Conservation (phyloP, 2,888 invertebrate genomes). For the Seira sanloemensis region DNA sequence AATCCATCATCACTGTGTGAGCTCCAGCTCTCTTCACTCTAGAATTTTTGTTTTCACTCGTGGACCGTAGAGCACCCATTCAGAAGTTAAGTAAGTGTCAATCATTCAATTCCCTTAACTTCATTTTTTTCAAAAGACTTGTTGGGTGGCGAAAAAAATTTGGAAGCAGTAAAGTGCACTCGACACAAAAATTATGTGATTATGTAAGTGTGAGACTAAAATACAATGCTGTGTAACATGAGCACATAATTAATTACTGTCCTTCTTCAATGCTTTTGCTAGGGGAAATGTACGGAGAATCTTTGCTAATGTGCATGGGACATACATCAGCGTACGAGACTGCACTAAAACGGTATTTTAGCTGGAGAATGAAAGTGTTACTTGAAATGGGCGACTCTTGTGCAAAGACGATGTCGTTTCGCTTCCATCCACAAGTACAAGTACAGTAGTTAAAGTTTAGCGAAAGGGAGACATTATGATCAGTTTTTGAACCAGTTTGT, state of each 20-base stretch:
- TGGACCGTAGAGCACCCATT: no score
- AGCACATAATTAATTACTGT: constrained; percentile 19
- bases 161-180: constrained; percentile 53
- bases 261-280: neutral
- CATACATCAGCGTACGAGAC: neutral
- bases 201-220: neutral
- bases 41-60: neutral
- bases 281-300: neutral
- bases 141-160: constrained; percentile 13
- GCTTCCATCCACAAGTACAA: no score
- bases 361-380: no score
- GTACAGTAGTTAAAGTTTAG: no score
- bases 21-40: no score
- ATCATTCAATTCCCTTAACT: constrained; percentile 61
- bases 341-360: neutral
- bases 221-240: constrained; percentile 39
- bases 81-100: constrained; percentile 47
- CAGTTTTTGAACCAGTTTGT: neutral
- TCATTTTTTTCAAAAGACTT: constrained; percentile 13
- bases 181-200: constrained; percentile 2
- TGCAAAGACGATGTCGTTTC: no score
- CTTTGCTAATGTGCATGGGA: constrained; percentile 1
- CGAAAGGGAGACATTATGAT: neutral
- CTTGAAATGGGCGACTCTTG: no score
- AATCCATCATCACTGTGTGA: neutral